These are phyloP conservation scores for Actinia tenebrosa DNA, from an alignment of 64 coral and sea anemone species.

Conservation along the genomic window DNA sequence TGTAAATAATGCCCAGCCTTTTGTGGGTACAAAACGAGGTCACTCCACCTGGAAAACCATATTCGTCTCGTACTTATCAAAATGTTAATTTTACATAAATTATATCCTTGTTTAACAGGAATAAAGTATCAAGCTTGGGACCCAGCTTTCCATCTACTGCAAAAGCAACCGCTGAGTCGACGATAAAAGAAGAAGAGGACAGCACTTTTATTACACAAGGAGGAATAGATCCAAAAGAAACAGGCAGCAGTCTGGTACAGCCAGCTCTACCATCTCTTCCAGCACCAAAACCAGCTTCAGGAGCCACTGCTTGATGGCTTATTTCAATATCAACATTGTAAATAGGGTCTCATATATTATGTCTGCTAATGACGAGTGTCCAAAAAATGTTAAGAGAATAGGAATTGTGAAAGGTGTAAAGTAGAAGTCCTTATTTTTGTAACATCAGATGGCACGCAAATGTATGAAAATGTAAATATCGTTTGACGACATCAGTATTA, in stretches of 20 bases:
- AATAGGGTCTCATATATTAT: not conserved
- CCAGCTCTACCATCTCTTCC: not conserved
- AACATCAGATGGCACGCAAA: not conserved
- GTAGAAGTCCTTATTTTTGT: too few relatives aligned
- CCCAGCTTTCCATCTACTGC: not conserved
- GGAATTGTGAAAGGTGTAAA: too few relatives aligned
- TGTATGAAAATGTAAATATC: not conserved
- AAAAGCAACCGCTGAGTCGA: not conserved
- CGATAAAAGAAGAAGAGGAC: not conserved
- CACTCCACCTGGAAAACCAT: not conserved
- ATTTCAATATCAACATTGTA: not conserved
- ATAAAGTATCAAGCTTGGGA: not conserved
- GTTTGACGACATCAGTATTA: too few relatives aligned
- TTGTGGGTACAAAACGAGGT: too few relatives aligned
- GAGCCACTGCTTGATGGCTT: not conserved
- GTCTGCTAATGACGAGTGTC: not conserved
- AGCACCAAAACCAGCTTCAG: not conserved
- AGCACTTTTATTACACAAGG: conserved; percentile 31
- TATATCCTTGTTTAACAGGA: not conserved
- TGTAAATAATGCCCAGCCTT: too few relatives aligned
- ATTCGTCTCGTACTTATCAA: not conserved
- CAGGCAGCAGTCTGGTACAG: not conserved
- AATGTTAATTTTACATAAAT: not conserved
- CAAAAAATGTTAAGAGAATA: too few relatives aligned
- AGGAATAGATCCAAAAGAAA: not conserved